Evolutionary conservation across 2,113 vertebrate species (phyloP), one percentile per base, ranked within the genome.

Genomic region (Alouatta palliata): DNA sequence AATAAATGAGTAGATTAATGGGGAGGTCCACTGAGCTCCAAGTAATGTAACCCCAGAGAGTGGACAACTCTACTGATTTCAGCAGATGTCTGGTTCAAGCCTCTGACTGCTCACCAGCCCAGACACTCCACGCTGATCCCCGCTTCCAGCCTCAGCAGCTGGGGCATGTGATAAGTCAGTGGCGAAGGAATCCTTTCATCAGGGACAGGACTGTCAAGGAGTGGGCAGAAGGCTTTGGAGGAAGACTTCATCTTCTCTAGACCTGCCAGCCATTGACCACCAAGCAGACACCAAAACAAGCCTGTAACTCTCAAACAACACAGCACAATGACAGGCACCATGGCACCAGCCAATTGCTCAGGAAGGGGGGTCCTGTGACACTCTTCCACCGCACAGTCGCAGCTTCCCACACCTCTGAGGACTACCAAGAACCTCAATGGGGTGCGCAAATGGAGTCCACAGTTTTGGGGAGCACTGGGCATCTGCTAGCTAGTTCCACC

Each of bases 401-500:
- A 27, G 70, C 43, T 5, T 35, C 86, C 52, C 80, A 52, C 20
- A 56, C 43, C 8, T 54, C 43, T 21, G 37, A 47, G 16, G 23
- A 3, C 3, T 4, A 43, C 86, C 9, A 20, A 58, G 80, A 32
- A 7, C 35, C 30, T 45, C 45, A 0, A 6, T 8, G 35, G 43
- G 82, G 30, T 19, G 13, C 1, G 13, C 17, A n/a, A 27, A 49
- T 5, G 6, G 43, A 12, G 52, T 64, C 61, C 56, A 30, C 2
- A 16, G 20, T 68, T 20, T 19, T 8, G 11, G 19, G 52, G 25
- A 45, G 7, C 64, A 17, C 3, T 8, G 76, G 6, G 12, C 37
- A 19, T 14, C 37, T 19, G 37, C 19, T 7, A 37, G 0, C 68
- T 40, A 5, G 5, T 19, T 7, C 54, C 7, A 43, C 2, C 3